Conservation (phyloP, 2,113 vertebrate species). For the Perca schrenkii region DNA sequence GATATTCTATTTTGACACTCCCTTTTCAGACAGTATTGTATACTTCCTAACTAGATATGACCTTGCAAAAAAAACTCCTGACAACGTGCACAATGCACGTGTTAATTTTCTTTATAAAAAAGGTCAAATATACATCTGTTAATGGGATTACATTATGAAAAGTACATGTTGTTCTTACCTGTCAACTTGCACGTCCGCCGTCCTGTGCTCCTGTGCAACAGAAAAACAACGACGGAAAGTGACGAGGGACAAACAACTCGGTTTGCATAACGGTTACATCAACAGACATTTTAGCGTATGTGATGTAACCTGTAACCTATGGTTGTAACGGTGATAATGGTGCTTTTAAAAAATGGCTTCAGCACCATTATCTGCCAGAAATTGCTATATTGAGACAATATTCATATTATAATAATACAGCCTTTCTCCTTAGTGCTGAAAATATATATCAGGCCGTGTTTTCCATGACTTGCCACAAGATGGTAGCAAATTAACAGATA, state of each 20-base stretch:
- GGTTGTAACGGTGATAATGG: no score
- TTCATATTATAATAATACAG: background rate
- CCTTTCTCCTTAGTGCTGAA: background rate
- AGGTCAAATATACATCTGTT: rapidly evolving
- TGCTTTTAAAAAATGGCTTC: background rate
- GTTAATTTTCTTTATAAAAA: rapidly evolving
- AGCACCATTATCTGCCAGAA: background rate
- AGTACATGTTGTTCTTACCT: slow-evolving; percentile 62
- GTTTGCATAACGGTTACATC: background rate
- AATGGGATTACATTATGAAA: background rate
- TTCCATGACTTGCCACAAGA: slow-evolving; percentile 40
- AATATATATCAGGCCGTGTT: background rate
- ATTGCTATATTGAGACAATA: background rate
- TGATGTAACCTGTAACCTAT: background rate
- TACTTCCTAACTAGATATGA: rapidly evolving
- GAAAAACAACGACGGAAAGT: slow-evolving; percentile 48
- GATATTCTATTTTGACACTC: slow-evolving; percentile 29
- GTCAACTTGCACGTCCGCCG: background rate
- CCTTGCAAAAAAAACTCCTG: rapidly evolving
- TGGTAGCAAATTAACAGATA: slow-evolving; percentile 42
- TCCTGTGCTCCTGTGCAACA: no score
- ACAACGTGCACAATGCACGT: rapidly evolving
- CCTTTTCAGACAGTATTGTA: background rate
- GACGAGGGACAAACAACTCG: slow-evolving; percentile 31
- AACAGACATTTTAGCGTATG: no score